Evolutionary conservation across 2,113 vertebrate species (phyloP).

Genomic region (Paradoxurus hermaphroditus): DNA sequence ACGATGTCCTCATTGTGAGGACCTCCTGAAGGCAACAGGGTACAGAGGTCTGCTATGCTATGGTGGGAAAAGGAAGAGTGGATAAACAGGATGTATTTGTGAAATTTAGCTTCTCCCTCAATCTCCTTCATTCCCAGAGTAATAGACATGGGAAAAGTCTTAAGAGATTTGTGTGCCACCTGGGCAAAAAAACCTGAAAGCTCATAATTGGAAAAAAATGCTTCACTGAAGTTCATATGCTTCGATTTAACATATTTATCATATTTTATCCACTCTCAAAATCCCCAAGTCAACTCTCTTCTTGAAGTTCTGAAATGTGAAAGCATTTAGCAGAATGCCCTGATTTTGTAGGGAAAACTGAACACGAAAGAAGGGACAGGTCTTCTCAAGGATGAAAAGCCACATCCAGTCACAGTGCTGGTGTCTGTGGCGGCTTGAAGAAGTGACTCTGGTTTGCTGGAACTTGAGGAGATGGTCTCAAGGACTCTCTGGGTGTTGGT

Average conservation of each 20-base stretch:
- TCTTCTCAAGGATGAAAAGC: background rate
- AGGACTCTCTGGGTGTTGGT: background rate
- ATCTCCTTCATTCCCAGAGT: background rate
- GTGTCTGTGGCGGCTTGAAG: background rate
- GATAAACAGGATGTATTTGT: background rate
- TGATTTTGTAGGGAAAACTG: background rate
- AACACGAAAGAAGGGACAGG: background rate
- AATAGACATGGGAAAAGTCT: background rate
- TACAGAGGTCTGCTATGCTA: background rate
- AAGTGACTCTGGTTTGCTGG: background rate
- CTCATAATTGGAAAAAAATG: background rate
- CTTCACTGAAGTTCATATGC: background rate
- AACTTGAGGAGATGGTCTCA: background rate
- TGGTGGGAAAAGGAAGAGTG: background rate
- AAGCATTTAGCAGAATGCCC: background rate
- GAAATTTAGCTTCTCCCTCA: background rate
- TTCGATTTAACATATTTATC: background rate
- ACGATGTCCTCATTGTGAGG: fast-evolving
- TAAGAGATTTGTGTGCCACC: background rate
- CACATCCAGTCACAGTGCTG: background rate
- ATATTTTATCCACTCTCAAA: background rate
- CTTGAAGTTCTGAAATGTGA: background rate
- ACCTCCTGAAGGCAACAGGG: background rate
- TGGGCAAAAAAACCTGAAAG: background rate
- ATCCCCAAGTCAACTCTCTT: background rate